Evolutionary conservation across 2,113 vertebrate species (phyloP), one percentile per base, ranked within the genome.

Genomic region (Paracanthobrama guichenoti): DNA sequence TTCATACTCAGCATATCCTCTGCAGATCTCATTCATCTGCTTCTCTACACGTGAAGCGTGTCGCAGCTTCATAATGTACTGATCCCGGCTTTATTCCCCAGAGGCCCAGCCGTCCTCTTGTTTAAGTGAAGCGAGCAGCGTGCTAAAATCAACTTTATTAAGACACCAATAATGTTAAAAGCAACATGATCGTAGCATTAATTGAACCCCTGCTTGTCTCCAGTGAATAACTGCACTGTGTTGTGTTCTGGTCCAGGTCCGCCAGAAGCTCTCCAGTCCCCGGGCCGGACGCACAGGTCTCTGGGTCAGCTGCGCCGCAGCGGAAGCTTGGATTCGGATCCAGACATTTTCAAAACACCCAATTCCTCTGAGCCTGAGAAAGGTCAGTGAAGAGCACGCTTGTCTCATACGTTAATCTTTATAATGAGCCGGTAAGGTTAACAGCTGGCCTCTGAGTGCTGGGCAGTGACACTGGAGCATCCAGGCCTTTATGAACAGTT

Each of bases 271-370:
- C 89, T 89, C 1, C 93, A 91, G 16, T 57, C 93, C 16, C 93
- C 90, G 11, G 73, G 78, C 24, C 88, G 94, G 90, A 86, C 94
- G 77, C 80, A 89, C 62, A 92, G 92, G 3, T 86, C 91, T 0
- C 89, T 93, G 35, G 93, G 92, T 60, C 85, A 81, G 69, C 89
- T 94, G 2, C 91, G 92, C 42, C 96, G 86, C 93, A 96, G 95
- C 55, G 95, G 95, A 69, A 97, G 96, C 2, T 92, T 97, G 84
- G 96, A 95, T 89, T 95, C 95, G 2, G 94, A 95, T 39, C 88
- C 95, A 0, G 95, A 96, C 5, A 80, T 95, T 48, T 91, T 96
- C 53, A 96, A 95, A 69, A 87, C 91, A 39, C 85, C 84, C 31
- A 35, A 3, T 35, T 35, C 31, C 20, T 88, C 86, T 67, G 93